Evolutionary conservation across 1,140 invertebrate genomes (phyloP).

Genomic region (Papilio dardanus): DNA sequence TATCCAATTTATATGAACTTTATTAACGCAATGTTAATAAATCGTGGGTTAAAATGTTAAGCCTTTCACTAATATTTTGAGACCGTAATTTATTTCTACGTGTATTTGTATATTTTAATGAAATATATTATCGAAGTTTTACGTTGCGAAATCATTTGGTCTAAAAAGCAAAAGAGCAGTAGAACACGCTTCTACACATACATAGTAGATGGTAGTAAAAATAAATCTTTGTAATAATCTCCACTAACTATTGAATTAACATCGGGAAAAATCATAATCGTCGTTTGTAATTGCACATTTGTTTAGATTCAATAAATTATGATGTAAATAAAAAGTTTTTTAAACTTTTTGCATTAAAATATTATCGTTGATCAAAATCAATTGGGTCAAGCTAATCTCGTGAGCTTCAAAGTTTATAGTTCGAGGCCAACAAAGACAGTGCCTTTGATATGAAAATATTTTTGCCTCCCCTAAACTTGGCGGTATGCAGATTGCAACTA

Average conservation of each 20-base stretch:
- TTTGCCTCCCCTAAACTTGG: constrained; percentile 54
- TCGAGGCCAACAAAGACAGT: constrained; percentile 18
- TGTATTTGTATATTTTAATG: too few species aligned
- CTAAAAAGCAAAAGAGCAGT: too few species aligned
- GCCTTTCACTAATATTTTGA: constrained; percentile 28
- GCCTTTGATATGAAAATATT: constrained; percentile 51
- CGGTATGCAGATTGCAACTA: constrained; percentile 72
- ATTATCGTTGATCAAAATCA: constrained; percentile 19
- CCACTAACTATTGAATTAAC: background rate
- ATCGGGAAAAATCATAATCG: too few species aligned
- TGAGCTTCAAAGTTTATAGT: constrained; percentile 33
- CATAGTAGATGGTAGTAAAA: too few species aligned
- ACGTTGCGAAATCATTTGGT: too few species aligned
- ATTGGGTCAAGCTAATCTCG: constrained; percentile 22
- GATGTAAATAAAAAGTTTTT: background rate
- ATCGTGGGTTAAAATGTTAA: constrained; percentile 46
- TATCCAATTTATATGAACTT: constrained; percentile 62
- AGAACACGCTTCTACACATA: too few species aligned
- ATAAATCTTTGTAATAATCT: too few species aligned
- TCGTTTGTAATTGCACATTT: background rate
- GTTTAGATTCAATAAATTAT: too few species aligned
- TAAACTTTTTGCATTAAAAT: background rate
- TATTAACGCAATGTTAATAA: constrained; percentile 53
- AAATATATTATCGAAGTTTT: too few species aligned
- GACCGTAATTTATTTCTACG: background rate